Conservation (phyloP, 2,797 vertebrate species). For the Falco novaeseelandiae region DNA sequence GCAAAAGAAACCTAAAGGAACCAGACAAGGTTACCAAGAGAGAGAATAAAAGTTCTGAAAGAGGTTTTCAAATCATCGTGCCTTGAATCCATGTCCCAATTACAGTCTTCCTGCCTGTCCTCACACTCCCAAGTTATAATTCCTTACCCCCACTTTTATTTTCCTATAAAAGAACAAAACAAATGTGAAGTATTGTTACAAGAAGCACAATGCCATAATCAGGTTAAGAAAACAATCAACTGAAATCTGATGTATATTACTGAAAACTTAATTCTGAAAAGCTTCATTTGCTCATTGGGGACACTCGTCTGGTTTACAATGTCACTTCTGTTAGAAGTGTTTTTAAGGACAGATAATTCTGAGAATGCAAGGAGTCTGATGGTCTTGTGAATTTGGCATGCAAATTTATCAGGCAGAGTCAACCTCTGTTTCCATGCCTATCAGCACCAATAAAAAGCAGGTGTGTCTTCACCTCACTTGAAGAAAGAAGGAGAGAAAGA, state of each 20-base stretch:
- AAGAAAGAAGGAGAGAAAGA: neutral
- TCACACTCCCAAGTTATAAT: neutral
- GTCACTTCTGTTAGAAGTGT: neutral
- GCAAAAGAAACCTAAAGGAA: neutral
- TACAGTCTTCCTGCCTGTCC: neutral
- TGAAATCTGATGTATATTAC: neutral
- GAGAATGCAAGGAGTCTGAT: neutral
- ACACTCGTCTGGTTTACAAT: neutral
- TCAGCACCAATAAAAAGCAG: neutral
- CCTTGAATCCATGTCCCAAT: neutral
- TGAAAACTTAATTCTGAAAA: constrained; percentile 30
- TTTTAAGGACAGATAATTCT: constrained; percentile 3
- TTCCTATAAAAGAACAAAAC: neutral
- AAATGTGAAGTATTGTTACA: neutral
- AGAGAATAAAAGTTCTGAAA: neutral
- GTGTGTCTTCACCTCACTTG: neutral
- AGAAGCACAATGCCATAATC: neutral
- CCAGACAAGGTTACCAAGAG: neutral
- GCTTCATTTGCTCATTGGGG: neutral
- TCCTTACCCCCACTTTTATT: neutral
- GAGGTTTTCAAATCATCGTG: neutral
- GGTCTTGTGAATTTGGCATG: neutral
- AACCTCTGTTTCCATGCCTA: neutral
- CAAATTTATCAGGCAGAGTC: neutral
- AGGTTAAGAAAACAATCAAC: constrained; percentile 1